These are phyloP conservation scores for Melikaiella ostensackeni DNA, from an alignment of 2,888 invertebrate genomes.

Conservation along the genomic window DNA sequence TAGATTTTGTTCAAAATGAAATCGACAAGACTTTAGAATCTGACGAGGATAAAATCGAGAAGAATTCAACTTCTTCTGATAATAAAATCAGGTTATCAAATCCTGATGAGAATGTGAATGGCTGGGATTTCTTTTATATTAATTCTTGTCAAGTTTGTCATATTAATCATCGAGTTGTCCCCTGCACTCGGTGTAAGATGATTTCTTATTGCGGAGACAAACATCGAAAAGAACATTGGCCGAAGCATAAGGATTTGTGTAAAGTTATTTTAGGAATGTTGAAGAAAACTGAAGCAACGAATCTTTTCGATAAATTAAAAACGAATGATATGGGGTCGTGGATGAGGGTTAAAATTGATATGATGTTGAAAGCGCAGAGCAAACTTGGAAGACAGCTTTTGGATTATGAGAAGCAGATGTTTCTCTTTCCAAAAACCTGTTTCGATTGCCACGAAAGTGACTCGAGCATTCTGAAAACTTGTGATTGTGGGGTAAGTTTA, in stretches of 20 bases:
- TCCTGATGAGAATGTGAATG: too few relatives aligned
- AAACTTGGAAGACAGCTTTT: slow-evolving; percentile 53
- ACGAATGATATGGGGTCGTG: slow-evolving; percentile 48
- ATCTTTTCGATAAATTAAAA: slow-evolving; percentile 41
- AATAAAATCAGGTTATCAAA: too few relatives aligned
- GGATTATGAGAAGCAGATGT: slow-evolving; percentile 60
- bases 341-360: slow-evolving; percentile 55
- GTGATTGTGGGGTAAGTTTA: slow-evolving; percentile 13
- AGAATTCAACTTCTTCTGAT: too few relatives aligned
- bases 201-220: slow-evolving; percentile 70
- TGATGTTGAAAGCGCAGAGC: slow-evolving; percentile 55
- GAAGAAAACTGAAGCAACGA: slow-evolving; percentile 46
- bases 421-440: slow-evolving; percentile 66
- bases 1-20: too few relatives aligned
- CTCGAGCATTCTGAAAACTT: slow-evolving; percentile 45
- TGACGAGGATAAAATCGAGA: too few relatives aligned
- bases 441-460: slow-evolving; percentile 59
- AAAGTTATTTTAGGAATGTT: slow-evolving; percentile 59
- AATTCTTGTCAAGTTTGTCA: slow-evolving; percentile 71
- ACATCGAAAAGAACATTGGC: slow-evolving; percentile 72
- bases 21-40: too few relatives aligned
- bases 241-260: slow-evolving; percentile 69
- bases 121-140: slow-evolving; percentile 5
- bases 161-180: slow-evolving; percentile 61
- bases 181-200: slow-evolving; percentile 70